phyloP scores from a whole-genome alignment of 2,888 invertebrate genomes.

The Eulithis testata region DNA sequence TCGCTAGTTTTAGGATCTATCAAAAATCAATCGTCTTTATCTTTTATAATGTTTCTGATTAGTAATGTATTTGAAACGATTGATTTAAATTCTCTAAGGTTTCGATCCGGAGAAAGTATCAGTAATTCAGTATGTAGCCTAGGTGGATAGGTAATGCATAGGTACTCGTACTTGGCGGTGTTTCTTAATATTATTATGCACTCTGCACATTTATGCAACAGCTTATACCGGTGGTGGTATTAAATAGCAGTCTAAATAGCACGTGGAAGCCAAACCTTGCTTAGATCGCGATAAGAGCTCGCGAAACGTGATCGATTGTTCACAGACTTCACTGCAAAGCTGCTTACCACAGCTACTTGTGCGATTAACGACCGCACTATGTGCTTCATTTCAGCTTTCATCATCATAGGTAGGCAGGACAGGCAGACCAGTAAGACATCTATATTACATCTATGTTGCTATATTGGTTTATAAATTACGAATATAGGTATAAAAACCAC shows the following conservation, averaged over 20 bases:
- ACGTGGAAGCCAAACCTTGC: conserved; percentile 62
- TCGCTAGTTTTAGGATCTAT: conserved; percentile 38
- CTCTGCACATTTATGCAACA: conserved; percentile 58
- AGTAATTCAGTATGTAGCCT: background rate
- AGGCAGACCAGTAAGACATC: too few species aligned
- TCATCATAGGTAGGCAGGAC: background rate
- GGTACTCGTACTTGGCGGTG: conserved; percentile 42
- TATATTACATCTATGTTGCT: too few species aligned
- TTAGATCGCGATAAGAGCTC: conserved; percentile 63
- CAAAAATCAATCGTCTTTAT: conserved; percentile 25
- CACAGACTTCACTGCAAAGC: conserved; percentile 41
- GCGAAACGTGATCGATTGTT: conserved; percentile 66
- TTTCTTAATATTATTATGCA: conserved; percentile 51
- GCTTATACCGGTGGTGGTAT: conserved; percentile 39
- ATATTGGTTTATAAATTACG: too few species aligned
- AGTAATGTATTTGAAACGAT: conserved; percentile 29
- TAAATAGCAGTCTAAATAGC: conserved; percentile 56
- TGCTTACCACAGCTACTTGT: conserved; percentile 26
- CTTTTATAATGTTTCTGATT: conserved; percentile 19
- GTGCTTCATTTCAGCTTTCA: background rate
- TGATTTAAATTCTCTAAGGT: conserved; percentile 33
- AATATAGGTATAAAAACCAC: too few species aligned
- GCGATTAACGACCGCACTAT: conserved; percentile 3
- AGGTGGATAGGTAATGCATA: conserved; percentile 29
- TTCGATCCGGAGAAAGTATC: conserved; percentile 49